Percentiles rank a stretch among this genome's conserved stretches.
phyloP scores from a whole-genome alignment of 1,140 invertebrate genomes.

The Drosophila seguyi region DNA sequence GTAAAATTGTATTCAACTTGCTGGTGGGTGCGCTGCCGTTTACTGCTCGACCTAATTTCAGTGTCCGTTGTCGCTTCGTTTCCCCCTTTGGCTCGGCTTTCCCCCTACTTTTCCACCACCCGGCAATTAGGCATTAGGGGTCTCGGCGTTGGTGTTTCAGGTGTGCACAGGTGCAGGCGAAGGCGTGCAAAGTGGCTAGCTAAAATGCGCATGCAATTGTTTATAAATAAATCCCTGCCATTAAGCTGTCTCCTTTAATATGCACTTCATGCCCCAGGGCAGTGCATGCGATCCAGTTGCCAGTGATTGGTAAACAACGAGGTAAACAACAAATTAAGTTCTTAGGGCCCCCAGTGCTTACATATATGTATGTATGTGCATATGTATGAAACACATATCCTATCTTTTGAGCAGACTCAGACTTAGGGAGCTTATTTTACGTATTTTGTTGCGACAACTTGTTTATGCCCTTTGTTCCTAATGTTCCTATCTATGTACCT shows the following conservation, averaged over 20 bases:
- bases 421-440: not conserved
- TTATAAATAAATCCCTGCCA: conserved; percentile 44
- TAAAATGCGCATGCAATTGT: conserved; percentile 43
- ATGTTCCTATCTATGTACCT: not conserved
- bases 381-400: too few relatives aligned
- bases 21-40: not conserved
- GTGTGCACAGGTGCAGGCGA: conserved; percentile 17
- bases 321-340: conserved; percentile 15
- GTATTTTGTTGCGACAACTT: not conserved
- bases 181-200: conserved; percentile 39
- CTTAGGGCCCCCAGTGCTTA: not conserved
- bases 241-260: conserved; percentile 34
- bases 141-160: not conserved
- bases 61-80: conserved; percentile 40
- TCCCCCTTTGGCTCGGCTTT: conserved; percentile 15
- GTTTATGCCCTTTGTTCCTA: not conserved
- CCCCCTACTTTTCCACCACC: conserved; percentile 15
- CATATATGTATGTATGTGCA: not conserved
- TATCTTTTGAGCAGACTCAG: not conserved
- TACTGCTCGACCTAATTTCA: conserved; percentile 69
- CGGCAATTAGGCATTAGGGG: conserved; percentile 43
- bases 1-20: conserved; percentile 66
- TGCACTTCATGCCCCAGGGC: conserved; percentile 16
- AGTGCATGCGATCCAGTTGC: conserved; percentile 19
- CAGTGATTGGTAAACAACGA: conserved; percentile 13